Base-by-base conservation (phyloP, 1,140 invertebrate species). In the Musca domestica region DNA sequence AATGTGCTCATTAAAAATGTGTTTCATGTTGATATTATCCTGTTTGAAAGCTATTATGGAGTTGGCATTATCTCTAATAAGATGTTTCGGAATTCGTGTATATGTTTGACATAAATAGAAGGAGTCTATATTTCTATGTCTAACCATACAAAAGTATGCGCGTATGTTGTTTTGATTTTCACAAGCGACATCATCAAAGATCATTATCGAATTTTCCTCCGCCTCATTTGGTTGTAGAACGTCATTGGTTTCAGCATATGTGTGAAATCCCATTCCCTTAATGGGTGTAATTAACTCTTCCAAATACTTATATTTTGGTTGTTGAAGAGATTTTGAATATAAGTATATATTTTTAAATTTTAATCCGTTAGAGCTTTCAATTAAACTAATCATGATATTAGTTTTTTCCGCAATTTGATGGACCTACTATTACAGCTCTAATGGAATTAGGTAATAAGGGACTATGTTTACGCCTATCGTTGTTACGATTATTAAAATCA, bases 51-150 rank as follows among this genome's bases (percentile, higher is more conserved):
- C 2, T 54, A 81, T 68, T 14, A 83, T 66, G 6, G 83, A 72
- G 69, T 83, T 83, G 10, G 72, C 72, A 74, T 81, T 83, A 71
- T 81, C 79, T 23, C 77, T 68, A 46, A 81, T 71, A 10, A 83
- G 64, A 70, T 81, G 78, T 74, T 83, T 83, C 12, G 76, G 77
- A 49, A 82, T 80, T 46, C 70, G 68, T n/a, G 74, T 69, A 70
- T 82, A 83, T 14, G 76, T 75, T 73, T 82, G 78, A 70, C 49
- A 71, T 7, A 83, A 67, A 73, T 78, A 83, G 69, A 83, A 83
- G 67, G 69, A 71, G 71, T 82, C 80, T 15, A 80, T 69, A 30
- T 73, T 22, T 22, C 75, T 74, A 75, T 81, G 77, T 49, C 78
- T 46, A 2, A 74, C 77, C 74, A 80, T 80, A 66, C 72, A 69